Evolutionary conservation across 2,113 vertebrate species (phyloP).

Genomic region (Manacus vitellinus): DNA sequence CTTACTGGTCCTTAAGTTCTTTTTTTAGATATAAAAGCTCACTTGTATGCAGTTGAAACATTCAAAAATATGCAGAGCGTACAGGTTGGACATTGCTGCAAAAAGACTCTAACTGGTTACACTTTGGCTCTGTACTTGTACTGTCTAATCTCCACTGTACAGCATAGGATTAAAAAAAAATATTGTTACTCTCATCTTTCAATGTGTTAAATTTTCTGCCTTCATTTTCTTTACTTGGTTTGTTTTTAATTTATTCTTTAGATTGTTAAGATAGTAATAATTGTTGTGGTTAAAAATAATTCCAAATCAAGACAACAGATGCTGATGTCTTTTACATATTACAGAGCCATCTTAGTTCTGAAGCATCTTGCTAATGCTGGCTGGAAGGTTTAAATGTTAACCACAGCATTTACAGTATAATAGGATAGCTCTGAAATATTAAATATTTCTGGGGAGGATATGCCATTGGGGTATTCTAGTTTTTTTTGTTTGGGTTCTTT

Average conservation of each 20-base stretch:
- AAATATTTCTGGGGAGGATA: neutral
- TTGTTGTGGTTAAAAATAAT: neutral
- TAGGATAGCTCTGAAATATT: neutral
- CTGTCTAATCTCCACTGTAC: neutral
- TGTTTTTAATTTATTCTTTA: neutral
- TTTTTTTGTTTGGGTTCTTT: neutral
- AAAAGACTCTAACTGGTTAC: neutral
- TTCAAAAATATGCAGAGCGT: neutral
- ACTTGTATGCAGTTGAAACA: neutral
- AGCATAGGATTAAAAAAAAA: neutral
- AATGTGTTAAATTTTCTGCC: neutral
- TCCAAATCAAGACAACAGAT: neutral
- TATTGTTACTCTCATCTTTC: neutral
- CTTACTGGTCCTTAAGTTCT: neutral
- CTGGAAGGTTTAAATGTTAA: neutral
- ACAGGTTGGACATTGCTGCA: neutral
- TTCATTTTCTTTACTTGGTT: neutral
- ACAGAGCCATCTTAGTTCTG: neutral
- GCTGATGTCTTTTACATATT: neutral
- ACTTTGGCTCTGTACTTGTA: neutral
- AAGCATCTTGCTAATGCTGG: neutral
- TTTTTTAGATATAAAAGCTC: neutral
- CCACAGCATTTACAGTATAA: neutral
- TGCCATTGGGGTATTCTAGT: neutral
- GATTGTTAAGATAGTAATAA: neutral